Base-by-base conservation (phyloP, 2,888 invertebrate species). In the Sphinx pinastri region DNA sequence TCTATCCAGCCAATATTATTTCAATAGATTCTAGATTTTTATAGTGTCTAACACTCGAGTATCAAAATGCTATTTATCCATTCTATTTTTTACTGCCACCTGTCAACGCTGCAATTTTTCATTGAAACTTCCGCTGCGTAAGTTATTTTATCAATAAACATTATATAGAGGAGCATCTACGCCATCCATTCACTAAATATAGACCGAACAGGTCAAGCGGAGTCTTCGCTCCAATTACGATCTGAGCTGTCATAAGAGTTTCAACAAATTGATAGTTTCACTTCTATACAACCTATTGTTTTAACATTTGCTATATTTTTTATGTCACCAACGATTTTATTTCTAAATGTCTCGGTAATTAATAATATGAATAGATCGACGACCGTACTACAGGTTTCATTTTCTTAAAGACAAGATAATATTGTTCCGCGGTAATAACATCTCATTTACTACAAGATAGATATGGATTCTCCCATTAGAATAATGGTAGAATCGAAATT, bases 121-220 rank as follows among this genome's bases (percentile, higher is more conserved):
- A 70, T 19, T 70, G 45, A 51, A 47, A 67, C 58, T 67, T 70
- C 70, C 70, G 67, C 67, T 59, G 51, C 52, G 67, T 69, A 69
- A 67, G 70, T 58, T 67, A 57, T 67, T 67, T 58, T 51, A 70
- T 70, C 67, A 70, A 70, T 67, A 70, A 70, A 70, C 67, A 70
- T 60, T 38, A 60, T 69, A 31, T 59, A 19, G 52, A 52, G 54
- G 45, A 38, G 54, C 52, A 63, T 52, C 60, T 69, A 69, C 49
- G 68, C 60, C 51, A 69, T 69, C 52, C 59, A 59, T 52, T 69
- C 52, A 63, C 63, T 63, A 63, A 63, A 63, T 49, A 63, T 63
- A 63, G 63, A 47, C 13, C 49, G 49, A 60, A 45, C 60, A 60
- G 63, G 19, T 63, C 63, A 49, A 49, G 63, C 63, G 49, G 12